Evolutionary conservation across 2,113 vertebrate genomes (phyloP).

Genomic region (Phaethornis superciliosus): DNA sequence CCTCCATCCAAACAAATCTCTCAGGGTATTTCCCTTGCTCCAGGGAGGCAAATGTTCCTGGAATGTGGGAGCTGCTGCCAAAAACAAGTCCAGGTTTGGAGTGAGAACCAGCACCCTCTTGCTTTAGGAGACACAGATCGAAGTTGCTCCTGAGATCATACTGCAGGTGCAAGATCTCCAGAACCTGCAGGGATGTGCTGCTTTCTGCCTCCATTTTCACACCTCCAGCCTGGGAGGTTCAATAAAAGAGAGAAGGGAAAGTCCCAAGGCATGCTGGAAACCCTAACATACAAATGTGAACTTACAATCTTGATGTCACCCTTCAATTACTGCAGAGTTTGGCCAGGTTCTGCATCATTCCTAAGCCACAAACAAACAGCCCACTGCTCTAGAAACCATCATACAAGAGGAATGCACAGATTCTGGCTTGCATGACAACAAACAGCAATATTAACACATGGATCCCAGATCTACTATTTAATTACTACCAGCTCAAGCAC

Average conservation of each 20-base stretch:
- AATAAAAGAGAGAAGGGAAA: neutral
- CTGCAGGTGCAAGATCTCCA: neutral
- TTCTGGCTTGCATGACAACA: neutral
- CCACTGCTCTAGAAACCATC: neutral
- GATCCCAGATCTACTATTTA: neutral
- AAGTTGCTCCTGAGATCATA: neutral
- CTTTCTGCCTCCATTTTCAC: neutral
- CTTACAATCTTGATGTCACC: neutral
- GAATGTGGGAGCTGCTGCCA: neutral
- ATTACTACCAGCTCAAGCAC: neutral
- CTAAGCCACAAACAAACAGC: neutral
- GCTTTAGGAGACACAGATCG: neutral
- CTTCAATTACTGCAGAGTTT: neutral
- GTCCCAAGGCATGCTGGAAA: neutral
- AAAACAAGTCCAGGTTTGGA: neutral
- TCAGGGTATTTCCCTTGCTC: neutral
- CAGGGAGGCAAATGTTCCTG: neutral
- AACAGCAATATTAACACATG: fast-evolving
- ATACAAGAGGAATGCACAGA: fast-evolving
- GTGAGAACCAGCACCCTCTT: neutral
- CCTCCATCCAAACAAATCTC: neutral
- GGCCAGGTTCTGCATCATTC: fast-evolving
- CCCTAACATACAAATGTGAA: neutral
- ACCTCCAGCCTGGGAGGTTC: neutral
- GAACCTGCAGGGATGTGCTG: neutral